Evolutionary conservation across 2,797 vertebrate species (phyloP), one percentile per base, ranked within the genome.

Genomic region (Mionectes olivaceus): DNA sequence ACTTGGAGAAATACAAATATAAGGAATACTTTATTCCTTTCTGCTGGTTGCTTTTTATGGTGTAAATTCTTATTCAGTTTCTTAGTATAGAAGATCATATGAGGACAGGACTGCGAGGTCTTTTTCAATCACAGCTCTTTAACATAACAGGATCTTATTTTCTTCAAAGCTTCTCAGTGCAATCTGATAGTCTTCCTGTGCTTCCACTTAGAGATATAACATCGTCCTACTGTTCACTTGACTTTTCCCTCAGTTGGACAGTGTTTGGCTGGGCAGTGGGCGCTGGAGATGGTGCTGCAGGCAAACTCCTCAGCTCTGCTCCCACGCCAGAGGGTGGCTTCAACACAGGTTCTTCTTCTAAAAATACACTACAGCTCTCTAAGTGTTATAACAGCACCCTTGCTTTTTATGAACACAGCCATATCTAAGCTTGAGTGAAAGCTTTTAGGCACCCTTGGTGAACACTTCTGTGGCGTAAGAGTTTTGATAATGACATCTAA

Each of bases 381-480:
- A 41, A 57, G 44, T 24, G 44, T 23, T 53, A 4, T 2, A 57
- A 13, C 2, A 2, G 14, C 55, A 65, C 22, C 43, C 56, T 64
- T 25, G 23, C 21, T 39, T 86, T 76, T 39, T 30, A 16, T 27
- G 37, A 61, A 3, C 49, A 41, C 23, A 47, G 0, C 39, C n/a
- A 59, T 5, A 13, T 25, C 41, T 30, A 13, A 78, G 65, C 30
- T n/a, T 3, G 37, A 75, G 37, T 10, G 65, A 43, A 27, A 71
- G 61, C 49, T 46, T 82, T 7, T 35, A 44, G 1, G 4, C 53
- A 43, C 41, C 22, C 35, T 27, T 3, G 18, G 23, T 7, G 5
- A 43, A 41, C 0, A 0, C 18, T 61, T 56, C 33, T 7, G 53
- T 10, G 55, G 39, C 0, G 18, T 41, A 33, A 88, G 74, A 0